Base-by-base conservation (phyloP, 2,888 invertebrate species). In the Aromia moschata region DNA sequence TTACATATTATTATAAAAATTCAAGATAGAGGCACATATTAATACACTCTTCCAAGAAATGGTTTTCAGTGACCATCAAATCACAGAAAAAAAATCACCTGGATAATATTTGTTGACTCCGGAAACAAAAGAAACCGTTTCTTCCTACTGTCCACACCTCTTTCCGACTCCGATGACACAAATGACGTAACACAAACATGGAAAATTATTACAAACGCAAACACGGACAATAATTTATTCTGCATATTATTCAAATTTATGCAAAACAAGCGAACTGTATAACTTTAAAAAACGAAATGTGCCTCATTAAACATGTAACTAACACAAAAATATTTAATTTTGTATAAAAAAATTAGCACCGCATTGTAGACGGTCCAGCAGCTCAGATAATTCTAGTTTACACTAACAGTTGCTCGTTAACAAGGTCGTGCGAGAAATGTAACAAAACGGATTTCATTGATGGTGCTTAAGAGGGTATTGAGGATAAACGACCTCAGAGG, bases 371-470 rank as follows among this genome's bases (percentile, higher is more conserved):
- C n/a, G n/a, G n/a, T n/a, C n/a, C n/a, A n/a, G n/a, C n/a, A n/a
- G n/a, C n/a, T n/a, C n/a, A n/a, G n/a, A n/a, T n/a, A n/a, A n/a
- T n/a, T n/a, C n/a, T n/a, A n/a, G n/a, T n/a, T n/a, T n/a, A n/a
- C n/a, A 7, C 20, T 51, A 11, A 15, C 17, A 15, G 10, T 51
- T 16, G 18, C 43, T 49, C 12, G 20, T 38, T 43, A 56, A 43
- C 16, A 64, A 49, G 16, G 56, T 38, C 11, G 52, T n/a, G n/a
- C n/a, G n/a, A n/a, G n/a, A n/a, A n/a, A n/a, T n/a, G n/a, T n/a
- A n/a, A n/a, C n/a, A n/a, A n/a, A n/a, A n/a, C n/a, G n/a, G n/a
- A n/a, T n/a, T n/a, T n/a, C n/a, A n/a, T n/a, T n/a, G n/a, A n/a
- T n/a, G n/a, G n/a, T n/a, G n/a, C n/a, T n/a, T n/a, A n/a, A n/a